These are phyloP conservation scores for Ochropleura plecta DNA, from an alignment of 2,888 invertebrate genomes.

Conservation along the genomic window DNA sequence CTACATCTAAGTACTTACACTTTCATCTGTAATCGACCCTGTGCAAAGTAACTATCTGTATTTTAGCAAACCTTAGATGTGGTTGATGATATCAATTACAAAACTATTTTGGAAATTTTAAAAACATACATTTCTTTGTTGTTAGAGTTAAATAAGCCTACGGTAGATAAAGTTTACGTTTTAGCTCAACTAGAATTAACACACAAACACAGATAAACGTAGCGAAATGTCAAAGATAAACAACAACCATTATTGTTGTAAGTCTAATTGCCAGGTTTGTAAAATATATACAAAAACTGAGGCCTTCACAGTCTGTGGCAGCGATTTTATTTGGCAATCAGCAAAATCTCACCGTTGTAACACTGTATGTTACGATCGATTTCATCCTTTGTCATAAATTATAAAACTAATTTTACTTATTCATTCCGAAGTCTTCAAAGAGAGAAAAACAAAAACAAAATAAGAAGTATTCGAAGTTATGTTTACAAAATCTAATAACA, in stretches of 20 bases:
- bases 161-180: neutral
- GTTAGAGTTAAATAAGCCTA: slow-evolving; percentile 1
- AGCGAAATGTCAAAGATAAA: neutral
- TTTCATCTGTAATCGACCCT: neutral
- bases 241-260: neutral
- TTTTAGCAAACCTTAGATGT: neutral
- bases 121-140: neutral
- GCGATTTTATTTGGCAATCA: neutral
- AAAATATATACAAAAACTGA: neutral
- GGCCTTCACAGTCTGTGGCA: neutral
- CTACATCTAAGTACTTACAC: neutral
- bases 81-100: neutral
- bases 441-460: neutral
- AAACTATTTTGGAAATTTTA: neutral
- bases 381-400: neutral
- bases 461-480: slow-evolving; percentile 25
- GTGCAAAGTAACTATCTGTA: neutral
- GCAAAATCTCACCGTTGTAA: neutral
- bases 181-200: neutral
- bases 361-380: neutral
- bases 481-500: slow-evolving; percentile 30
- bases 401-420: neutral
- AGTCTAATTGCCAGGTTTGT: neutral
- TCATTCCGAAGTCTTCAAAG: neutral
- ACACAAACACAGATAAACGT: neutral